Base-by-base conservation (phyloP, 2,888 invertebrate species). In the Terebella lapidaria region DNA sequence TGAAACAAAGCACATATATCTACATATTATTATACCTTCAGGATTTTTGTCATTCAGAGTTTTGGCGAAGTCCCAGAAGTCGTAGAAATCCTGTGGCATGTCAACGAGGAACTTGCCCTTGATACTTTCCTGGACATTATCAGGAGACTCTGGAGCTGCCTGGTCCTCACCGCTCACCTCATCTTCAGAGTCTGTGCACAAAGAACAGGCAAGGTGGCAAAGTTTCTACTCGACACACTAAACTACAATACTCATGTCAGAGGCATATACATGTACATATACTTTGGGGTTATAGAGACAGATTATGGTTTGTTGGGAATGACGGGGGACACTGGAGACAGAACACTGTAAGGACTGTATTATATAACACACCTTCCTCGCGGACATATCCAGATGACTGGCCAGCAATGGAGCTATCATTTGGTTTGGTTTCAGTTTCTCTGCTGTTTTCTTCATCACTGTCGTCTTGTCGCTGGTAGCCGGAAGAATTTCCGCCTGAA, bases 31-130 rank as follows among this genome's bases (percentile, higher is more conserved):
- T 5, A 30, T 69, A 81, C 81, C 75, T 73, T 70, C 80, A 18
- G 89, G 86, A 66, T 85, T 82, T 22, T 83, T 82, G 24, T 83
- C 75, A 18, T 84, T 83, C 4, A 87, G 72, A 5, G 78, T 76
- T 72, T 85, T 83, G 63, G 91, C 87, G 72, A 90, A 89, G 53
- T 90, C 86, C 86, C 88, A 92, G 77, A 94, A 90, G 59, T 86
- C 83, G 72, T 87, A 93, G 78, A 94, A 94, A 79, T 94, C 94
- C n/a, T 84, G 77, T 0, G 94, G 94, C 92, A 94, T 92, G 63
- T 89, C 86, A 0, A 91, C 86, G 28, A 92, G 79, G 79, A 93
- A 94, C 67, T 90, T 86, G 58, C 87, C 84, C 69, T 87, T 86
- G 54, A 92, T 87, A 67, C 84, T 86, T 61, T 79, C 75, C 72